Conservation (phyloP, 2,888 invertebrate genomes). For the Stramonita haemastoma region DNA sequence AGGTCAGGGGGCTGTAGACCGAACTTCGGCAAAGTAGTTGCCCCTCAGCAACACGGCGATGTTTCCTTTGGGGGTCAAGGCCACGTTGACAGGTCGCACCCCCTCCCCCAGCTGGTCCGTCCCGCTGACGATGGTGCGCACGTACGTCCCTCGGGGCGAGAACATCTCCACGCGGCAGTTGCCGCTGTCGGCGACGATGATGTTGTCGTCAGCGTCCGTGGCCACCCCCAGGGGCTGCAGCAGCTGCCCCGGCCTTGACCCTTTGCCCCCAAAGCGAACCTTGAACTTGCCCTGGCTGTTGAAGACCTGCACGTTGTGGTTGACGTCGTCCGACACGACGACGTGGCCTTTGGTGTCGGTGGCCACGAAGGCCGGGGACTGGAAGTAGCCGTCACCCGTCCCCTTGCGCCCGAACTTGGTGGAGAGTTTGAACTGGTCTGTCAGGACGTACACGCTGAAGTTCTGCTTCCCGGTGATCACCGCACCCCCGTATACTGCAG, state of each 20-base stretch:
- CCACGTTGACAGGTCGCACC: conserved; percentile 68
- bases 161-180: conserved; percentile 71
- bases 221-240: conserved; percentile 68
- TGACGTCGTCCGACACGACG: conserved; percentile 68
- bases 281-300: conserved; percentile 66
- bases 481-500: conserved; percentile 57
- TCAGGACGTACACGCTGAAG: conserved; percentile 65
- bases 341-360: conserved; percentile 66
- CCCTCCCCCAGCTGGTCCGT: conserved; percentile 62
- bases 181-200: conserved; percentile 71
- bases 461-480: conserved; percentile 64
- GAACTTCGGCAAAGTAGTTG: conserved; percentile 69
- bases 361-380: conserved; percentile 64
- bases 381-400: conserved; percentile 64
- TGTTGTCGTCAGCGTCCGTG: conserved; percentile 64
- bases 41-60: conserved; percentile 66
- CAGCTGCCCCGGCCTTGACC: conserved; percentile 60
- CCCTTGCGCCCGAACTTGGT: conserved; percentile 71
- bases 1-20: conserved; percentile 53
- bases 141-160: conserved; percentile 61
- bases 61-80: conserved; percentile 62
- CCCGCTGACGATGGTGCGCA: conserved; percentile 58
- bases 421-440: conserved; percentile 65
- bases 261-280: conserved; percentile 61
- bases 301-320: conserved; percentile 65